Conservation (phyloP, 2,797 vertebrate species). For the Euphonia xanthogaster region DNA sequence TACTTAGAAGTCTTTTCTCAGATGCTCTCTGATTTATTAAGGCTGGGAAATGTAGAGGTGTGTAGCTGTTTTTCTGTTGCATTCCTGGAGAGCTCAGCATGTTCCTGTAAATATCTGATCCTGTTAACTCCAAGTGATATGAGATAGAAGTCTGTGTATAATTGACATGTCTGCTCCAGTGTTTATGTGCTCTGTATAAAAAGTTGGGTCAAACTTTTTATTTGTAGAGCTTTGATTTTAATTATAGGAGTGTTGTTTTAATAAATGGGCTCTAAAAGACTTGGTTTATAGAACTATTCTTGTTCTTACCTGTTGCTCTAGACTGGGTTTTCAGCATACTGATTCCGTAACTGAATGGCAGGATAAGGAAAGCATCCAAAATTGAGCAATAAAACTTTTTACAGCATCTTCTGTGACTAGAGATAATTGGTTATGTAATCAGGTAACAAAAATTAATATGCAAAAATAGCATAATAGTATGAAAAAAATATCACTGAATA, state of each 20-base stretch:
- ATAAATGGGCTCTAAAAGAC: background rate
- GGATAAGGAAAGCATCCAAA: background rate
- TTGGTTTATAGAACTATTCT: background rate
- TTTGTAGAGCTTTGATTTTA: background rate
- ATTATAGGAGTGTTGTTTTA: background rate
- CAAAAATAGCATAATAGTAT: background rate
- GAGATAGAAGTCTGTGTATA: background rate
- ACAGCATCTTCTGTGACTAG: background rate
- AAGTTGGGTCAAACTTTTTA: background rate
- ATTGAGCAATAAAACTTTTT: background rate
- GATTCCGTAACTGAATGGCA: background rate
- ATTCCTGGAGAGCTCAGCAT: background rate
- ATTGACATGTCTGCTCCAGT: background rate
- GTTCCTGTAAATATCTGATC: background rate
- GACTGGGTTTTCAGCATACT: background rate
- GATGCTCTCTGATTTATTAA: background rate
- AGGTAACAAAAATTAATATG: background rate
- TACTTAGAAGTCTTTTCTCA: background rate
- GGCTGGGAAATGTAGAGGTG: background rate
- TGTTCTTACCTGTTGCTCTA: background rate
- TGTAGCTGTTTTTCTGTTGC: background rate
- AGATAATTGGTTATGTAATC: background rate
- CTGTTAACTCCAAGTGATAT: background rate
- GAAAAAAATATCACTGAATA: accelerated
- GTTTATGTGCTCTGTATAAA: background rate